Percentiles rank a stretch among this genome's conserved stretches.
Conservation (phyloP, 1,140 invertebrate species). For the Lordiphosa clarofinis region DNA sequence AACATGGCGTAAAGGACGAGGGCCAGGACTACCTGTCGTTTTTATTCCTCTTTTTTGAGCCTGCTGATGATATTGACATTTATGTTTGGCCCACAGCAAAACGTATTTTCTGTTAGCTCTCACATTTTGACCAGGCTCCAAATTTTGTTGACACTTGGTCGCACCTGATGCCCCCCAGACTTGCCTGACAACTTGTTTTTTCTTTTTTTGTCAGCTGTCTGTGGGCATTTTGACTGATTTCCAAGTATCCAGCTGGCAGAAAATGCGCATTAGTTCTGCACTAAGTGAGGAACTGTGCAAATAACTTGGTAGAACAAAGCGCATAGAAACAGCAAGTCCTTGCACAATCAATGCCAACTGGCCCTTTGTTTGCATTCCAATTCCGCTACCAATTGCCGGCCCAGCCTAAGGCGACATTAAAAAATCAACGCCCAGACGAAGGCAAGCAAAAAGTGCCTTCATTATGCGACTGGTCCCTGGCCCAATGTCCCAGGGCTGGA, state of each 20-base stretch:
- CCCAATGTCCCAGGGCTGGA: conserved; percentile 33
- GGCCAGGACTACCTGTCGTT: conserved; percentile 45
- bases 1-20: conserved; percentile 31
- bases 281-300: conserved; percentile 7
- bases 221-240: conserved; percentile 26
- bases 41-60: conserved; percentile 15
- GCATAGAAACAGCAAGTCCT: conserved; percentile 29
- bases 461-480: conserved; percentile 49
- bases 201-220: conserved; percentile 33
- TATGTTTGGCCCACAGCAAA: conserved; percentile 57
- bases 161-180: conserved; percentile 47
- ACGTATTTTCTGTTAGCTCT: conserved; percentile 33
- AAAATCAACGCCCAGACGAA: conserved; percentile 57
- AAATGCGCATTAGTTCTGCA: conserved; percentile 49
- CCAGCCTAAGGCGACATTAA: conserved; percentile 52
- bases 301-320: conserved; percentile 63
- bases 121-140: conserved; percentile 34
- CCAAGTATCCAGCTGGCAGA: conserved; percentile 7
- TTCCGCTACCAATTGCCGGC: conserved; percentile 23
- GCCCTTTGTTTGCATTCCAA: conserved; percentile 60
- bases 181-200: conserved; percentile 18
- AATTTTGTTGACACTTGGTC: conserved; percentile 65
- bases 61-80: conserved; percentile 69
- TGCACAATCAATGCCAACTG: conserved; percentile 61
- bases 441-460: conserved; percentile 61